Evolutionary conservation across 2,797 vertebrate genomes (phyloP).

Genomic region (Naso thynnoides): DNA sequence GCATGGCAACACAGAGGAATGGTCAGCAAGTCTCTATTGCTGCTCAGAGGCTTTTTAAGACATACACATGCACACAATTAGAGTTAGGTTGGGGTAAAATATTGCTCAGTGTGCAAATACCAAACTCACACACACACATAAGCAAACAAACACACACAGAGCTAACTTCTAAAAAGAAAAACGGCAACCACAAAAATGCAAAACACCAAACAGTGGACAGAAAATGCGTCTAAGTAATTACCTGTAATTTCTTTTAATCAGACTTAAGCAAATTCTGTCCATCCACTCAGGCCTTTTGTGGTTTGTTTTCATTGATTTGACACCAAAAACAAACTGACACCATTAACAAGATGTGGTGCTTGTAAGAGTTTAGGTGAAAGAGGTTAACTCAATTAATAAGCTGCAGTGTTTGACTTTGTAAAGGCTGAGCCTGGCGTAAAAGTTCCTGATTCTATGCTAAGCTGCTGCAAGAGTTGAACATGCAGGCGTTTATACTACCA

Average conservation of each 20-base stretch:
- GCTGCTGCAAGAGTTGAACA: not conserved
- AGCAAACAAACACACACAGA: not conserved
- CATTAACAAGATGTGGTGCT: slow-evolving; percentile 12
- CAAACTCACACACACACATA: not conserved
- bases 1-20: slow-evolving; percentile 27
- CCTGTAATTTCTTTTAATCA: not conserved
- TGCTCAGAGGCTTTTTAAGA: slow-evolving; percentile 19
- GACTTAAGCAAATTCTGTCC: not conserved
- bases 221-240: slow-evolving; percentile 15
- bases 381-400: slow-evolving; percentile 40
- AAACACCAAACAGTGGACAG: not conserved
- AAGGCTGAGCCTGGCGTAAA: not conserved
- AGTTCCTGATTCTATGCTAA: not conserved
- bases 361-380: slow-evolving; percentile 7
- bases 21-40: slow-evolving; percentile 40
- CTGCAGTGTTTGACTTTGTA: slow-evolving; percentile 22
- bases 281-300: not conserved
- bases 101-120: slow-evolving; percentile 34
- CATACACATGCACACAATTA: slow-evolving; percentile 32
- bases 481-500: not conserved
- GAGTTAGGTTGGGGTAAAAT: slow-evolving; percentile 35
- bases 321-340: slow-evolving; percentile 22
- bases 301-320: slow-evolving; percentile 23
- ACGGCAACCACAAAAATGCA: not conserved
- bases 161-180: not conserved